These are phyloP conservation scores for Hesperia comma DNA, from an alignment of 2,888 invertebrate genomes.

Conservation along the genomic window DNA sequence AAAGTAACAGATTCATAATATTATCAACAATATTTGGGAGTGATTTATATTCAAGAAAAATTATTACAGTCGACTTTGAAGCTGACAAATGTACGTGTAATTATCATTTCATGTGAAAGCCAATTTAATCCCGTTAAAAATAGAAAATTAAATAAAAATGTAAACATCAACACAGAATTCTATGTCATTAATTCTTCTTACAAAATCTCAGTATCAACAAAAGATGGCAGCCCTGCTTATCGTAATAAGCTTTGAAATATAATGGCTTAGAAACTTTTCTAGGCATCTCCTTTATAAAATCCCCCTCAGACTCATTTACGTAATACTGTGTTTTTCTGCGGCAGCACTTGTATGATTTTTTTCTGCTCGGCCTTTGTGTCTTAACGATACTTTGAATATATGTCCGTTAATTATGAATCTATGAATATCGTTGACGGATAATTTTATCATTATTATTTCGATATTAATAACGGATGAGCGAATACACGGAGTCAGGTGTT, in stretches of 20 bases:
- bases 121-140: not conserved
- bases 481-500: too few species aligned
- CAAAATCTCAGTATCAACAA: conserved; percentile 27
- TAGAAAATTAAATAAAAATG: not conserved
- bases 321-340: conserved; percentile 31
- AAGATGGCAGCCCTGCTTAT: conserved; percentile 35
- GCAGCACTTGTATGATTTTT: conserved; percentile 32
- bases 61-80: not conserved
- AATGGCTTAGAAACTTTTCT: conserved; percentile 38
- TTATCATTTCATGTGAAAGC: not conserved
- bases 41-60: too few species aligned
- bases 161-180: not conserved
- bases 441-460: too few species aligned
- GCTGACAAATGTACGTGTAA: not conserved
- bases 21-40: too few species aligned
- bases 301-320: conserved; percentile 35
- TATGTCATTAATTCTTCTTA: conserved; percentile 22
- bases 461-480: not conserved
- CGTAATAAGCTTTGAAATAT: conserved; percentile 37
- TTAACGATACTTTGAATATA: conserved; percentile 26
- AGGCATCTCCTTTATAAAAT: conserved; percentile 32
- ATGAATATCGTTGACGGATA: too few species aligned
- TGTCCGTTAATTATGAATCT: conserved; percentile 23
- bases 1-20: too few species aligned
- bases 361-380: conserved; percentile 18